phyloP scores from a whole-genome alignment of 2,113 vertebrate genomes.

The Xenotilapia flavipinnis region DNA sequence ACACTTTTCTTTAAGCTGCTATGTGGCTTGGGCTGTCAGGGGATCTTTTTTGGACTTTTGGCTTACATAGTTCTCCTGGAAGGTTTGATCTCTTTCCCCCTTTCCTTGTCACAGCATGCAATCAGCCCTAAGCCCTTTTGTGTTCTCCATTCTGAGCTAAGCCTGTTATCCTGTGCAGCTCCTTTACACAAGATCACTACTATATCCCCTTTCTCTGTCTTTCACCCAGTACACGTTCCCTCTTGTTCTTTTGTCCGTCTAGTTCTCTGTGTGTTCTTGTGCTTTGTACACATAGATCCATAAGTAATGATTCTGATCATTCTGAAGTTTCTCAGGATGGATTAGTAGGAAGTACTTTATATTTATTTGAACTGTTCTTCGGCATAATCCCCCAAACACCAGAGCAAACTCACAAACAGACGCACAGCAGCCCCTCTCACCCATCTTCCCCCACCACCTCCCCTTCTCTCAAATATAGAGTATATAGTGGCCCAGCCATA shows the following conservation, averaged over 20 bases:
- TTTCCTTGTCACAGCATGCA: conserved; percentile 58
- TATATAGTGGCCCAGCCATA: not conserved
- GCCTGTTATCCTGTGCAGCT: conserved; percentile 57
- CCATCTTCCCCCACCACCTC: not conserved
- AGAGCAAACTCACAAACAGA: not conserved
- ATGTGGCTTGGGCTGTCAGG: conserved; percentile 26
- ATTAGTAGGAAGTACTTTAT: not conserved
- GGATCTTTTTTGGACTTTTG: conserved; percentile 31
- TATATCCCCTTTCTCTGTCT: conserved; percentile 8
- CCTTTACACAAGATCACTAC: conserved; percentile 39
- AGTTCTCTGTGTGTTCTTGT: not conserved
- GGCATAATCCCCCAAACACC: not conserved
- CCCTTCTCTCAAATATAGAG: not conserved
- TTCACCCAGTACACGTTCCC: conserved; percentile 4
- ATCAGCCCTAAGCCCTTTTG: conserved; percentile 56
- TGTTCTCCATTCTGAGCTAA: conserved; percentile 59
- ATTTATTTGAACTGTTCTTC: not conserved
- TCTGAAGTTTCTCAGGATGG: not conserved
- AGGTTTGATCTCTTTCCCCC: conserved; percentile 52
- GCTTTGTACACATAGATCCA: not conserved
- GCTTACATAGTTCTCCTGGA: conserved; percentile 43
- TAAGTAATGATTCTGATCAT: not conserved
- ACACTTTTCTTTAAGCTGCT: conserved; percentile 45
- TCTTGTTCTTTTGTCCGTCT: not conserved
- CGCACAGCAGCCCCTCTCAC: not conserved